Percentiles rank a stretch among this genome's conserved stretches.
Conservation (phyloP, 2,797 vertebrate species). For the Sciurus vulgaris region DNA sequence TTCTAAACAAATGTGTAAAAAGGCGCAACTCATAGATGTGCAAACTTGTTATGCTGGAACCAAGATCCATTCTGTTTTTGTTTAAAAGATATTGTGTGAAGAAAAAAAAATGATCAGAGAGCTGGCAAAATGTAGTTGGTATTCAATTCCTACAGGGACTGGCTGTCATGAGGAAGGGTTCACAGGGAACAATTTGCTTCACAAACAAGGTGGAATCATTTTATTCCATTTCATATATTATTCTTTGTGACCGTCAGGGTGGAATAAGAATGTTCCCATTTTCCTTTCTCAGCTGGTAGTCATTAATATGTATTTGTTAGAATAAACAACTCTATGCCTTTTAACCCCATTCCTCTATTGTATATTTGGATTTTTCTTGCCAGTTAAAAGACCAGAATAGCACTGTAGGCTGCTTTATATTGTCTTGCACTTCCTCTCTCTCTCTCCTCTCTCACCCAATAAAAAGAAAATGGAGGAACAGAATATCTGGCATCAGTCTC, state of each 20-base stretch:
- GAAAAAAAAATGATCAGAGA: background rate
- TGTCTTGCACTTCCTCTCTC: background rate
- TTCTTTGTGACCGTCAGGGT: slow-evolving; percentile 57
- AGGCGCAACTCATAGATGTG: background rate
- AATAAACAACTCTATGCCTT: background rate
- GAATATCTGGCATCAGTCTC: background rate
- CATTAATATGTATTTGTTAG: slow-evolving; percentile 70
- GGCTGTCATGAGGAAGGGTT: background rate
- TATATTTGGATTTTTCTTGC: slow-evolving; percentile 21
- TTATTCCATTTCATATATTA: background rate
- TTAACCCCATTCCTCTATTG: background rate
- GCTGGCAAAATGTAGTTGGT: background rate
- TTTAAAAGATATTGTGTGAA: background rate
- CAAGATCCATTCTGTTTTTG: background rate
- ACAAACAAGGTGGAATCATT: slow-evolving; percentile 67
- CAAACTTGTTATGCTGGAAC: background rate
- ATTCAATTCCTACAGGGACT: background rate
- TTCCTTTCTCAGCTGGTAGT: slow-evolving; percentile 73
- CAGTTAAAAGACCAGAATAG: background rate
- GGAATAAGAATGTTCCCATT: slow-evolving; percentile 52
- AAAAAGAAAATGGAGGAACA: background rate
- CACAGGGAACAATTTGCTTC: slow-evolving; percentile 46
- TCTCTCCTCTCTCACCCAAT: slow-evolving; percentile 24
- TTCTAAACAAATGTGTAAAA: background rate
- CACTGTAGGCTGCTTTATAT: background rate